Conservation (phyloP, 2,888 invertebrate species). For the Lordiphosa fenestrarum region DNA sequence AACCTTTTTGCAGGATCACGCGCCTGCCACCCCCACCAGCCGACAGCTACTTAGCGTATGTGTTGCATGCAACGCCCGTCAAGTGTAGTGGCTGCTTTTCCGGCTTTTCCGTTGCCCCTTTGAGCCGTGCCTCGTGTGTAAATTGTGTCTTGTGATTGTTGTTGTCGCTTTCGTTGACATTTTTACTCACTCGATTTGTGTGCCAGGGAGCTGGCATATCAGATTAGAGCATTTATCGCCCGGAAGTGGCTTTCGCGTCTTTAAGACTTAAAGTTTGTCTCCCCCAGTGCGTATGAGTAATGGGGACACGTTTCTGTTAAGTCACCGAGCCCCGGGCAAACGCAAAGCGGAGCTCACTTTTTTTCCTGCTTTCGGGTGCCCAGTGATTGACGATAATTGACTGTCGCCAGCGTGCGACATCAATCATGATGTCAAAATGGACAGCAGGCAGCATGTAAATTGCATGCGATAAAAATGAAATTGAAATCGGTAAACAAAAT, state of each 20-base stretch:
- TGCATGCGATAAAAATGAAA: slow-evolving; percentile 64
- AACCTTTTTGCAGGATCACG: slow-evolving; percentile 70
- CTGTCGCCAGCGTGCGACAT: slow-evolving; percentile 65
- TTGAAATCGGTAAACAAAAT: slow-evolving; percentile 70
- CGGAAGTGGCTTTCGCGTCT: slow-evolving; percentile 55
- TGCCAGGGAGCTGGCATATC: slow-evolving; percentile 54
- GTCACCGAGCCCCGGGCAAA: slow-evolving; percentile 18
- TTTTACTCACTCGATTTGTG: slow-evolving; percentile 57
- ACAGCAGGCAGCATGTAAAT: slow-evolving; percentile 66
- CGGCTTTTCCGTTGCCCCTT: slow-evolving; percentile 50
- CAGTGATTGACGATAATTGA: slow-evolving; percentile 74
- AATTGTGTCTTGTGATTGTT: slow-evolving; percentile 56
- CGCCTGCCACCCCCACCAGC: slow-evolving; percentile 37
- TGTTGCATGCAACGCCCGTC: slow-evolving; percentile 60
- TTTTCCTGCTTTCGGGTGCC: slow-evolving; percentile 21
- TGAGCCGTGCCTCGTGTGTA: slow-evolving; percentile 48
- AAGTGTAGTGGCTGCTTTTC: slow-evolving; percentile 37
- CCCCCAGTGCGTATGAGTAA: slow-evolving; percentile 59
- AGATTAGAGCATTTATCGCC: slow-evolving; percentile 71
- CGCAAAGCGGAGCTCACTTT: neutral
- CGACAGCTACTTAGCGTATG: slow-evolving; percentile 64
- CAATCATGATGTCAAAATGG: slow-evolving; percentile 69
- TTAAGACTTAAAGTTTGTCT: slow-evolving; percentile 24
- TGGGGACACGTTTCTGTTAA: slow-evolving; percentile 47
- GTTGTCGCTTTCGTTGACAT: slow-evolving; percentile 58